Evolutionary conservation across 92 coral and sea anemone species (phyloP).

Genomic region (Pocillopora meandrina): DNA sequence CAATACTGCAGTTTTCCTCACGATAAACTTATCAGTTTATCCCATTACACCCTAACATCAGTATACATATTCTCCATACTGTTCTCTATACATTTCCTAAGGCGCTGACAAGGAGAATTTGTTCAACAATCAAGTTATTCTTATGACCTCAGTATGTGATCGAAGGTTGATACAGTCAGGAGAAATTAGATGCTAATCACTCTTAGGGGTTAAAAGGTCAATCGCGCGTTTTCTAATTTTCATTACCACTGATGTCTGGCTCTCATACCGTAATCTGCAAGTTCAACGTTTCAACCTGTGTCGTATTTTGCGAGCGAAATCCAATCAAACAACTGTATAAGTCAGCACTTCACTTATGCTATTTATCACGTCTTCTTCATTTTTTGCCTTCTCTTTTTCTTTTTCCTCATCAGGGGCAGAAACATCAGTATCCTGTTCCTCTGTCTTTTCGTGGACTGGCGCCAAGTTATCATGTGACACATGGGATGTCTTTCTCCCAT

Average conservation of each 20-base stretch:
- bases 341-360: conserved; percentile 40
- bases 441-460: neutral
- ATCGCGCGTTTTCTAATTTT: too few relatives aligned
- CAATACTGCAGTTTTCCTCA: too few relatives aligned
- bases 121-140: neutral
- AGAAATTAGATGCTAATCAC: too few relatives aligned
- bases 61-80: too few relatives aligned
- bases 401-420: neutral
- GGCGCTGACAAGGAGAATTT: too few relatives aligned
- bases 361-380: conserved; percentile 16
- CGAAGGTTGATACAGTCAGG: neutral
- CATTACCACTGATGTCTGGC: too few relatives aligned
- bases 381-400: neutral
- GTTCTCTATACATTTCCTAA: too few relatives aligned
- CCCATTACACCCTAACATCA: too few relatives aligned
- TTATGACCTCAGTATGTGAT: too few relatives aligned
- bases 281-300: neutral
- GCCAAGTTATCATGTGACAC: conserved; percentile 10
- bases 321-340: conserved; percentile 11
- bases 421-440: neutral
- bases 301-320: neutral
- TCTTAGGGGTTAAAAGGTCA: too few relatives aligned
- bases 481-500: neutral
- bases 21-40: neutral
- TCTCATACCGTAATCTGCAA: too few relatives aligned